These are phyloP conservation scores for Oreochromis mossambicus DNA, from an alignment of 2,797 vertebrate species.

Conservation along the genomic window DNA sequence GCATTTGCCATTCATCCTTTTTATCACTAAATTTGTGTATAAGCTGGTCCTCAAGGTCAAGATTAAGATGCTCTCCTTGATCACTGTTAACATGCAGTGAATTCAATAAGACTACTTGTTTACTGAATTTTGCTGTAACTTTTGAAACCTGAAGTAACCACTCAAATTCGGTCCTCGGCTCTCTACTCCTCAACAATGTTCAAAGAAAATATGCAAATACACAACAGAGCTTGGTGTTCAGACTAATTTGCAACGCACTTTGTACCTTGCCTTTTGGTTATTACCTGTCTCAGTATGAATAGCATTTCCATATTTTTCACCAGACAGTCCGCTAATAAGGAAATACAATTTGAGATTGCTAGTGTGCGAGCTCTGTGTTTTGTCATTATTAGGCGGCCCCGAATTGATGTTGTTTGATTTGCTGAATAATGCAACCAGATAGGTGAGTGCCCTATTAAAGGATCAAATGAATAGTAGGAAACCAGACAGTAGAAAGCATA, in stretches of 20 bases:
- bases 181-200: not conserved
- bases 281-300: constrained; percentile 58
- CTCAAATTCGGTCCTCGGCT: not conserved
- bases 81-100: not conserved
- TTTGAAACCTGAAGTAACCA: not conserved
- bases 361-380: constrained; percentile 36
- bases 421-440: constrained; percentile 47
- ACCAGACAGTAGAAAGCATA: constrained; percentile 3
- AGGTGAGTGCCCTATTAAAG: constrained; percentile 22
- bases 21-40: not conserved
- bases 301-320: constrained; percentile 62
- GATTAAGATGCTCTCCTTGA: not conserved
- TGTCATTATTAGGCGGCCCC: constrained; percentile 42
- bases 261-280: constrained; percentile 51
- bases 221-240: constrained; percentile 31
- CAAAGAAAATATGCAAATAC: constrained; percentile 49
- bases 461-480: constrained; percentile 56
- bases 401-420: constrained; percentile 58
- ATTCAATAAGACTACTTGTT: not conserved
- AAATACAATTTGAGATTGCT: constrained; percentile 43
- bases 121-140: constrained; percentile 14
- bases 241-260: constrained; percentile 49
- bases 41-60: constrained; percentile 1
- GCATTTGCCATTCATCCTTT: not conserved
- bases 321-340: constrained; percentile 40